These are phyloP conservation scores for Nannoperca australis DNA, from an alignment of 2,797 vertebrate genomes.

Conservation along the genomic window DNA sequence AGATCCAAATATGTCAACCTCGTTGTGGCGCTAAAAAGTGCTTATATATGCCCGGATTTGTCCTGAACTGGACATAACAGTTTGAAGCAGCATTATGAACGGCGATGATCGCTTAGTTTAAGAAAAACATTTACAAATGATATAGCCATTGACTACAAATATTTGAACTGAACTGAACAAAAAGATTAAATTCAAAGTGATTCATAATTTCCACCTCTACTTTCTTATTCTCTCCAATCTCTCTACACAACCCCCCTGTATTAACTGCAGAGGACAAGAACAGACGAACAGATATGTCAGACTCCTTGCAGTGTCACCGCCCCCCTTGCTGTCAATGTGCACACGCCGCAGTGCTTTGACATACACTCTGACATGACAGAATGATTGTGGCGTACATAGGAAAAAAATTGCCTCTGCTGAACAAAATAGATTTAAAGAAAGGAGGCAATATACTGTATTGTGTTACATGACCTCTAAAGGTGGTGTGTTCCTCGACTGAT, in stretches of 20 bases:
- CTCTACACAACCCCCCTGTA: not conserved
- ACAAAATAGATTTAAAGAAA: constrained; percentile 4
- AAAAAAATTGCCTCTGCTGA: not conserved
- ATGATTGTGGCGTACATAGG: constrained; percentile 16
- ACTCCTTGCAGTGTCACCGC: constrained; percentile 9
- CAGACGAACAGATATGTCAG: constrained; percentile 20
- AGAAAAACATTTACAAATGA: not conserved
- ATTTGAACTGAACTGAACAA: not conserved
- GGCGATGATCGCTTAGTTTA: not conserved
- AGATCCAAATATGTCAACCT: not conserved
- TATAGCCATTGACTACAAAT: not conserved
- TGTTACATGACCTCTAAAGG: constrained; percentile 20
- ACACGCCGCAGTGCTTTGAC: constrained; percentile 26
- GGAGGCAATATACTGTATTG: not conserved
- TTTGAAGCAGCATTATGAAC: not conserved
- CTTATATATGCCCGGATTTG: not conserved
- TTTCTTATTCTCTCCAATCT: not conserved
- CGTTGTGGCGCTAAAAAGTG: not conserved
- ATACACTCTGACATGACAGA: constrained; percentile 29
- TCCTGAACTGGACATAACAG: not conserved
- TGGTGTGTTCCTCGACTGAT: not conserved
- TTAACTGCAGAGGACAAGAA: constrained; percentile 3
- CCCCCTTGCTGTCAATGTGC: constrained; percentile 42
- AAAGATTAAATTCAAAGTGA: not conserved
- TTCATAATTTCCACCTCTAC: not conserved